phyloP scores from a whole-genome alignment of 2,113 vertebrate species.

The Choloepus hoffmanni region DNA sequence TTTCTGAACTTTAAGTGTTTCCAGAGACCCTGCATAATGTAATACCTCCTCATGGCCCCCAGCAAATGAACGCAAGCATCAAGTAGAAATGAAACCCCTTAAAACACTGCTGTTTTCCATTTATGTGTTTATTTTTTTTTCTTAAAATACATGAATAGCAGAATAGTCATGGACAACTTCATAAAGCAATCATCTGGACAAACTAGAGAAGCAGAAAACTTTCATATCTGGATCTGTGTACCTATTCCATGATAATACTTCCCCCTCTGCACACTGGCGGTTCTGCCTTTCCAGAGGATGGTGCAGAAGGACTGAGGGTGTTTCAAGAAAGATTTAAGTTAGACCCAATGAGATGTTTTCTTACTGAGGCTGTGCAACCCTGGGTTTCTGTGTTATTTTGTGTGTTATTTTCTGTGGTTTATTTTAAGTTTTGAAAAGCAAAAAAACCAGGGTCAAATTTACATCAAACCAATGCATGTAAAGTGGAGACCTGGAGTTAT shows the following conservation, averaged over 20 bases:
- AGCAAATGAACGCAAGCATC: constrained; percentile 52
- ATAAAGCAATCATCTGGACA: constrained; percentile 53
- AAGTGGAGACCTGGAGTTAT: constrained; percentile 40
- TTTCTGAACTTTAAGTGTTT: constrained; percentile 70
- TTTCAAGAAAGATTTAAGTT: constrained; percentile 40
- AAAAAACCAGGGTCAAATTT: constrained; percentile 36
- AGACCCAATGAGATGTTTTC: not conserved
- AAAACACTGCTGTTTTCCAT: constrained; percentile 66
- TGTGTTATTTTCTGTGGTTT: not conserved
- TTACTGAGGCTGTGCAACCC: not conserved
- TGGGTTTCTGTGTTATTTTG: too few species aligned
- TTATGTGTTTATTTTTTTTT: constrained; percentile 67
- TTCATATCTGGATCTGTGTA: not conserved
- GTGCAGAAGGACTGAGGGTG: not conserved
- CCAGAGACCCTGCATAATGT: constrained; percentile 60
- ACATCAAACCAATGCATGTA: not conserved
- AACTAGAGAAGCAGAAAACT: not conserved
- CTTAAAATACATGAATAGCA: constrained; percentile 11
- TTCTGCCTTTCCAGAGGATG: not conserved
- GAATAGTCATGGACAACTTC: constrained; percentile 29
- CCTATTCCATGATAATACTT: not conserved
- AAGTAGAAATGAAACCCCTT: constrained; percentile 74
- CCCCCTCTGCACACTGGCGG: not conserved
- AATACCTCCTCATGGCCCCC: constrained; percentile 25
- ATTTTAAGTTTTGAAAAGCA: constrained; percentile 55